phyloP scores from a whole-genome alignment of 1,140 invertebrate genomes.

The Platorchestia sp. region DNA sequence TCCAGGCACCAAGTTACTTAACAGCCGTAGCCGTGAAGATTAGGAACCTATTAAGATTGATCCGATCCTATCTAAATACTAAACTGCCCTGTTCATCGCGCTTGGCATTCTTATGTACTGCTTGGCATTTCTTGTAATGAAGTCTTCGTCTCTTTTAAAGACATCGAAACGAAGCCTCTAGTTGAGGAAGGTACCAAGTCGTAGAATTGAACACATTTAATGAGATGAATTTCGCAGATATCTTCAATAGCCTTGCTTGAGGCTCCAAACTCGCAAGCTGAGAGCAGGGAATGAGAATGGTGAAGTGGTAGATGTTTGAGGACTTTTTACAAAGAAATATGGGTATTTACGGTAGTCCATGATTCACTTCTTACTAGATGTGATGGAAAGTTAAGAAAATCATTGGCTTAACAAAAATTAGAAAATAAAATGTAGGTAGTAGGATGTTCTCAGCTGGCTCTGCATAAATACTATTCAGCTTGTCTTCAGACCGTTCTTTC shows the following conservation, averaged over 20 bases:
- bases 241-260: background rate
- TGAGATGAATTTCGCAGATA: background rate
- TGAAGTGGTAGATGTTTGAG: too few relatives aligned
- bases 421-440: too few relatives aligned
- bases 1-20: background rate
- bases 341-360: too few relatives aligned
- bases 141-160: background rate
- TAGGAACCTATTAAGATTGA: conserved; percentile 17
- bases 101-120: background rate
- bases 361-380: too few relatives aligned
- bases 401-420: too few relatives aligned
- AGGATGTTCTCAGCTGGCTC: too few relatives aligned
- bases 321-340: too few relatives aligned
- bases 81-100: background rate
- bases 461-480: too few relatives aligned
- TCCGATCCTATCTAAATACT: conserved; percentile 23
- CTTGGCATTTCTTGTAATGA: background rate
- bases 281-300: background rate
- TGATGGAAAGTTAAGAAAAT: too few relatives aligned
- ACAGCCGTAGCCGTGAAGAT: background rate
- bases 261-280: background rate
- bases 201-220: background rate
- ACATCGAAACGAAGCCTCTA: background rate
- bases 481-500: too few relatives aligned
- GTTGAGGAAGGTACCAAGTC: background rate